Percentiles rank a stretch among this genome's conserved stretches.
These are phyloP conservation scores for Blastomussa wellsi DNA, from an alignment of 92 coral and sea anemone species.

Conservation along the genomic window DNA sequence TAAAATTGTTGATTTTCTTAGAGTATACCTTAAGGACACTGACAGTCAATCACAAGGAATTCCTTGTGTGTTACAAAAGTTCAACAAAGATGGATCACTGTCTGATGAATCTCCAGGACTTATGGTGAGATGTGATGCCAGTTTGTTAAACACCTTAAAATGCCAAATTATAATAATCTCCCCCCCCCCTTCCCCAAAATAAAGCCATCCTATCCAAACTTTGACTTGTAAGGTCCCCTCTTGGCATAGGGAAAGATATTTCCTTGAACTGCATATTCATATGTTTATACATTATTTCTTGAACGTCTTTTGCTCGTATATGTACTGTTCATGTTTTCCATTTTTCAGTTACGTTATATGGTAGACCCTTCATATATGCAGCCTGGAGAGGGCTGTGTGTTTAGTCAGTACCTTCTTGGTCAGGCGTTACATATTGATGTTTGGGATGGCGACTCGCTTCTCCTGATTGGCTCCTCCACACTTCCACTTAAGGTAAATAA, in stretches of 20 bases:
- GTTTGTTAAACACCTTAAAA: background rate
- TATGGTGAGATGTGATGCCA: slow-evolving; percentile 50
- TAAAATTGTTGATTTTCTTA: slow-evolving; percentile 16
- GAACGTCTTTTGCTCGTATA: fast-evolving
- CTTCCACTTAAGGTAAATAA: slow-evolving; percentile 77
- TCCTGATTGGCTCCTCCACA: slow-evolving; percentile 88
- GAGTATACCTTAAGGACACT: slow-evolving; percentile 64
- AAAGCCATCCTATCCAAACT: too few species aligned
- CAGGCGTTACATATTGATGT: slow-evolving; percentile 91
- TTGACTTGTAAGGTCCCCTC: too few species aligned
- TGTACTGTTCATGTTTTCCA: background rate
- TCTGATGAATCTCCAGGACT: slow-evolving; percentile 90
- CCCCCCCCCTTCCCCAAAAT: background rate
- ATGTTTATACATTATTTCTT: too few species aligned
- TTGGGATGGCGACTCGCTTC: slow-evolving; percentile 96
- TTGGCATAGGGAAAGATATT: too few species aligned
- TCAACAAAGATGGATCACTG: slow-evolving; percentile 78
- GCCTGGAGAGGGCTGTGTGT: slow-evolving; percentile 90
- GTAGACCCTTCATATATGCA: slow-evolving; percentile 95
- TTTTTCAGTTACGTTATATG: slow-evolving; percentile 74
- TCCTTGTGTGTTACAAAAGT: slow-evolving; percentile 79
- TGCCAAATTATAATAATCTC: too few species aligned
- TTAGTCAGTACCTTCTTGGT: slow-evolving; percentile 75
- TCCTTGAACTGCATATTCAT: background rate
- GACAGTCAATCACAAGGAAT: slow-evolving; percentile 57